Evolutionary conservation across 2,888 invertebrate species (phyloP).

Genomic region (Electrophaes corylata): DNA sequence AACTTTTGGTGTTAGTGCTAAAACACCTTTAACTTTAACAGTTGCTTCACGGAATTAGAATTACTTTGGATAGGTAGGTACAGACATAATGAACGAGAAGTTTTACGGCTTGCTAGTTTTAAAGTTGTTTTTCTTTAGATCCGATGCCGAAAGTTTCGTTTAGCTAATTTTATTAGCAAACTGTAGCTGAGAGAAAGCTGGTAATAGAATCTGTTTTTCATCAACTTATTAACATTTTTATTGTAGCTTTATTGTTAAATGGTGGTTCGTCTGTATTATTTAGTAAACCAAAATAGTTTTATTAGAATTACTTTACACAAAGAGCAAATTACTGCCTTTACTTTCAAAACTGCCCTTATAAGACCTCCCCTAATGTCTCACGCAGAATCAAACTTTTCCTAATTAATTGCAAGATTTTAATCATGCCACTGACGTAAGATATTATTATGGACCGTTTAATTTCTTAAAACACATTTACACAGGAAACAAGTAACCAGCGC

Average conservation of each 20-base stretch:
- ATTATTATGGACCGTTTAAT: conserved; percentile 83
- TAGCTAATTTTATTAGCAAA: conserved; percentile 11
- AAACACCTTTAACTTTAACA: conserved; percentile 49
- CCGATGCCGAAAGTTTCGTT: conserved; percentile 5
- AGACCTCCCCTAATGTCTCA: conserved; percentile 49
- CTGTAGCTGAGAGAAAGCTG: background rate
- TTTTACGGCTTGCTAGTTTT: conserved; percentile 36
- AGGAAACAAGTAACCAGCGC: background rate
- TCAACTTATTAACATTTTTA: background rate
- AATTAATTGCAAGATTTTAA: conserved; percentile 82
- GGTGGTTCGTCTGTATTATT: background rate
- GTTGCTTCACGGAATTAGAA: conserved; percentile 46
- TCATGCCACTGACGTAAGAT: conserved; percentile 77
- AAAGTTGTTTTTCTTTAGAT: conserved; percentile 29
- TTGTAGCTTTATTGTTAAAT: background rate
- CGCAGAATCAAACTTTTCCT: conserved; percentile 66
- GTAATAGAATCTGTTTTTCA: background rate
- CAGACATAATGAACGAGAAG: conserved; percentile 34
- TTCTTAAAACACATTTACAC: conserved; percentile 50
- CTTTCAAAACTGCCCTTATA: conserved; percentile 26
- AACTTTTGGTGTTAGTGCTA: conserved; percentile 53
- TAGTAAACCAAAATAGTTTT: background rate
- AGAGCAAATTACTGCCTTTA: background rate
- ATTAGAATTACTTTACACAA: background rate
- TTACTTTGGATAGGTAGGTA: conserved; percentile 35